phyloP scores from a whole-genome alignment of 2,888 invertebrate species.

The Parapristionchus giblindavisi region DNA sequence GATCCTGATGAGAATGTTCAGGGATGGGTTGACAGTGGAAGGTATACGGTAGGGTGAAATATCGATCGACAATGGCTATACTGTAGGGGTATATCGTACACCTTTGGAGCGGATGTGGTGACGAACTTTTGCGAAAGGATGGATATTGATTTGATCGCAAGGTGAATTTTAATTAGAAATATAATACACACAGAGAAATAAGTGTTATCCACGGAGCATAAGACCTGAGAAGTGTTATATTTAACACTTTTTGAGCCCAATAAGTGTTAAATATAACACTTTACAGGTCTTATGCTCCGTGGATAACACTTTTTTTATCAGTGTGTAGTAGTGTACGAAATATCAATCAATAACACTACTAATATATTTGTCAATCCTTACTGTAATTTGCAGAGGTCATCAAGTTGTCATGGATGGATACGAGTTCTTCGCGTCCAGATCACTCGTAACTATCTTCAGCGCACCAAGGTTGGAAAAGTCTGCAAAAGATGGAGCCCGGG shows the following conservation, averaged over 20 bases:
- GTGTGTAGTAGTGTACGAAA: too few species aligned
- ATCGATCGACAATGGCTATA: background rate
- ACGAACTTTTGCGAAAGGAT: slow-evolving; percentile 51
- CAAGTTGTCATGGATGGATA: slow-evolving; percentile 51
- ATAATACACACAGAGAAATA: too few species aligned
- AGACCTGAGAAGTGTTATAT: too few species aligned
- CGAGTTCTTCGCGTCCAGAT: slow-evolving; percentile 46
- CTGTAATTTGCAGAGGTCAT: slow-evolving; percentile 41
- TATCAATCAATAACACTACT: too few species aligned
- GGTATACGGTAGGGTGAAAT: background rate
- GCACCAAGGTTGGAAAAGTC: slow-evolving; percentile 42
- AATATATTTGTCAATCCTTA: too few species aligned
- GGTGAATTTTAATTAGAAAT: slow-evolving; percentile 17
- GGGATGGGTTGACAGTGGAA: slow-evolving; percentile 51
- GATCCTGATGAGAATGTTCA: slow-evolving; percentile 49
- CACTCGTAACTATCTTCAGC: slow-evolving; percentile 50
- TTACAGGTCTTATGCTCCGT: too few species aligned
- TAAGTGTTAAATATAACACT: too few species aligned
- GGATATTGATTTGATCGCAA: slow-evolving; percentile 55
- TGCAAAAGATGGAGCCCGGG: slow-evolving; percentile 49
- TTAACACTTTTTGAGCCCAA: too few species aligned
- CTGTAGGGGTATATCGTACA: slow-evolving; percentile 50
- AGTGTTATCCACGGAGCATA: too few species aligned
- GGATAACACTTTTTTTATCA: too few species aligned
- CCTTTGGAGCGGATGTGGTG: slow-evolving; percentile 54